Percentiles rank a stretch among this genome's conserved stretches.
Evolutionary conservation across 2,113 vertebrate genomes (phyloP).

Genomic region (Megaleporinus macrocephalus): DNA sequence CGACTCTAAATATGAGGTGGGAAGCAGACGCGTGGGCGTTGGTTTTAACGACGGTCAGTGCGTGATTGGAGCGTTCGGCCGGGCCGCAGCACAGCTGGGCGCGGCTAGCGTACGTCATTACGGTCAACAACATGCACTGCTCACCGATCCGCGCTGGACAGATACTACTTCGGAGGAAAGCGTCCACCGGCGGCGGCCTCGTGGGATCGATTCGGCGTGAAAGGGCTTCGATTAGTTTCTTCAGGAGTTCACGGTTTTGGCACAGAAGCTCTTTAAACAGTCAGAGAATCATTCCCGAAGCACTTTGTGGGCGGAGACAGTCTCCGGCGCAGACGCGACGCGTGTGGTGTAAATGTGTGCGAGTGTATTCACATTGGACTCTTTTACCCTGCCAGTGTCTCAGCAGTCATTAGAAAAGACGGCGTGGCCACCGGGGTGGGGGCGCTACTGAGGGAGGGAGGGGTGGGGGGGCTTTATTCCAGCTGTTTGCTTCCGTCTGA

Average conservation of each 20-base stretch:
- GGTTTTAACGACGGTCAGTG: too few relatives aligned
- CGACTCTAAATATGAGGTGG: too few relatives aligned
- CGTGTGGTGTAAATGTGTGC: slow-evolving; percentile 4
- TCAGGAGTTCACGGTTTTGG: not conserved
- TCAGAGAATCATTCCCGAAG: not conserved
- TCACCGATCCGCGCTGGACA: not conserved
- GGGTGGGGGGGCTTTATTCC: slow-evolving; percentile 74
- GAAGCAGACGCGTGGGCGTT: too few relatives aligned
- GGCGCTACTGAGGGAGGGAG: not conserved
- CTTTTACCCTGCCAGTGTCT: slow-evolving; percentile 10
- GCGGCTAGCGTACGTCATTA: not conserved
- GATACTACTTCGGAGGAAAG: not conserved
- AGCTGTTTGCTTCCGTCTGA: slow-evolving; percentile 87
- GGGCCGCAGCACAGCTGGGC: not conserved
- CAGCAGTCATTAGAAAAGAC: slow-evolving; percentile 25
- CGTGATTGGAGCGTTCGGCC: too few relatives aligned
- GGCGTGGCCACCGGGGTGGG: not conserved
- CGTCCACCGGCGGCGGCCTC: not conserved
- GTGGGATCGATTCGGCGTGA: not conserved
- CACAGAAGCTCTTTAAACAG: slow-evolving; percentile 7
- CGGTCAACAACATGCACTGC: not conserved
- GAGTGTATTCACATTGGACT: slow-evolving; percentile 38
- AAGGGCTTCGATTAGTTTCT: not conserved
- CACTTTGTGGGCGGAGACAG: not conserved
- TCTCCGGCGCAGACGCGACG: not conserved